These are phyloP conservation scores for Sinocyclocheilus anshuiensis DNA, from an alignment of 2,113 vertebrate species.

Conservation along the genomic window DNA sequence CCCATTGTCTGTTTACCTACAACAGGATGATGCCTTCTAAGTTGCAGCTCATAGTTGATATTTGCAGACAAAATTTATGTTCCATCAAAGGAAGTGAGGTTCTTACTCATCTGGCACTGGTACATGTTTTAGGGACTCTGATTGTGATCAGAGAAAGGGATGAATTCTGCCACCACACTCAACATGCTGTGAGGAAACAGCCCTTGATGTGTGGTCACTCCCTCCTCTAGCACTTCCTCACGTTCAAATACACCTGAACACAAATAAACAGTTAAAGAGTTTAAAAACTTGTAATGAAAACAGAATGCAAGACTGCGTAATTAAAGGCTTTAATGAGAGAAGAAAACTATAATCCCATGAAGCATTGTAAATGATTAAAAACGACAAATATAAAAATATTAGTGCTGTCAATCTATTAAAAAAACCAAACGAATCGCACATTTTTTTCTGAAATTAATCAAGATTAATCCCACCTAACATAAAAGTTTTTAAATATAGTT, in stretches of 20 bases:
- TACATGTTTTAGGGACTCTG: slow-evolving; percentile 99
- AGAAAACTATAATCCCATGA: not conserved
- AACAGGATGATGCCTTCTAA: not conserved
- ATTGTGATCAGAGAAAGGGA: slow-evolving; percentile 97
- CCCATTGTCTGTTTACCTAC: slow-evolving; percentile 98
- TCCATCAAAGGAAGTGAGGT: not conserved
- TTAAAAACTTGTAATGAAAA: not conserved
- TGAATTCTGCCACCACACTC: slow-evolving; percentile 95
- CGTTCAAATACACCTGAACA: no score
- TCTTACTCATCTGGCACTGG: slow-evolving; percentile 98
- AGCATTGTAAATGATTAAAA: not conserved
- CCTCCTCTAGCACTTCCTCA: no score
- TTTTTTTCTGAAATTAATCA: no score
- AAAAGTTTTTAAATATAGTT: no score
- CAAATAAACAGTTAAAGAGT: no score
- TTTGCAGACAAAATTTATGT: no score
- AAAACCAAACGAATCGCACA: no score
- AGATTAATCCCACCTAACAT: no score
- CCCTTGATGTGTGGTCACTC: no score
- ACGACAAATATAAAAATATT: not conserved
- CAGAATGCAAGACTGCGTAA: not conserved
- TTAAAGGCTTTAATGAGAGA: not conserved
- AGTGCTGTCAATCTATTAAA: no score
- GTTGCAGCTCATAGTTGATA: no score
- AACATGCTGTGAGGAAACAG: slow-evolving; percentile 96